Base-by-base conservation (phyloP, 2,888 invertebrate genomes). In the Vesta saturnalis region DNA sequence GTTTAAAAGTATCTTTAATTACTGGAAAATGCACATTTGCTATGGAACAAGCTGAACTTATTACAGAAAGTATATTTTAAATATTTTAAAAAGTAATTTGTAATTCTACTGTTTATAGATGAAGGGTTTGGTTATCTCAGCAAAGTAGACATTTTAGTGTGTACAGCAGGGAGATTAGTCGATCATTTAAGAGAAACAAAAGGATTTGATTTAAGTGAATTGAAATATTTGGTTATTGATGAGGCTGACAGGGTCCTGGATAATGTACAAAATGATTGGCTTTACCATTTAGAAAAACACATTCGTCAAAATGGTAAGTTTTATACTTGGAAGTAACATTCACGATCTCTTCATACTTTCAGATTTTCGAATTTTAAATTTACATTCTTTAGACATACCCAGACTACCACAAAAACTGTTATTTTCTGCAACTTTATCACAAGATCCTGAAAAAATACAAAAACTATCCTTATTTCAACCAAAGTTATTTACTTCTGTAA, bases 211-310 rank as follows among this genome's bases (percentile, higher is more conserved):
- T 82, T 96, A 39, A 87, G 89, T 74, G 82, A 89, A 75, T 85
- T 96, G 0, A 88, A 90, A 78, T 96, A 92, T 84, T 85, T 97
- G 49, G 90, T 99, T 0, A 94, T 99, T 65, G 99, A 99, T 84
- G 99, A 99, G 86, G 99, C 99, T 4, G 99, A 99, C 85, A 89
- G 96, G 74, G 93, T 97, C 75, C 92, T 97, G 86, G 95, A 96
- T 76, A 93, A 94, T 78, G 89, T 95, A 56, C 94, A 96, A 82
- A 93, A 95, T 81, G 94, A 96, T 81, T 97, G 96, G 96, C 86
- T 96, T 2, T 90, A 91, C 76, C 91, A 94, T 80, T 86, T 96
- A 67, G 93, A 95, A 78, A 87, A 85, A 70, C 91, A 91, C 80
- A 88, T 92, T 22, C 87, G 74, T 60, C 66, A 74, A 67, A 77